Base-by-base conservation (phyloP, 1,140 invertebrate genomes). In the Drosophila kepulauana region DNA sequence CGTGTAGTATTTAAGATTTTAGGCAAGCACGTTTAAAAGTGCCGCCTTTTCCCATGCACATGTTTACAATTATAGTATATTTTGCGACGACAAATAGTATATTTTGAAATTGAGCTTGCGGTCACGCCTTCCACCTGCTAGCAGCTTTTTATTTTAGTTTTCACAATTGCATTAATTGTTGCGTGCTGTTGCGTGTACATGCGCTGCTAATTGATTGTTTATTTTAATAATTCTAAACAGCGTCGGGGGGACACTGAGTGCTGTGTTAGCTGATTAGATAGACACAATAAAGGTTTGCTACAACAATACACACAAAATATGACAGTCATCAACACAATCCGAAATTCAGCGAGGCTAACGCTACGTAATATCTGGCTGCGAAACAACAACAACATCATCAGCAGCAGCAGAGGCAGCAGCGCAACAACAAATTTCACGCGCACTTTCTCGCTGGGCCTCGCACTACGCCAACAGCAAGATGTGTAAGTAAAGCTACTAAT, bases 371-470 rank as follows among this genome's bases (percentile, higher is more conserved):
- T 38, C 13, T 76, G 54, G 43, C 16, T 76, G 1, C 58, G 59
- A 66, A 63, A 64, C 20, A 68, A 3, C 41, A 33, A 5, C 8
- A 61, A 16, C 59, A 41, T 13, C 10, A 10, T 0, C 16, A 57
- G 20, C 59, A 41, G 10, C 10, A 10, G 1, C 16, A 57, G 20
- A 4, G 0, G 57, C 51, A 68, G 46, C 43, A 54, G 46, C 33
- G 41, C 35, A 67, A 43, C 78, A 7, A 8, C 70, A 48, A 89
- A 76, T 65, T 51, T 56, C 25, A 51, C 66, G 64, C 85, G 85
- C 63, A 81, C 86, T 90, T 89, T 89, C 85, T 90, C 86, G 69
- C 49, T 81, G 48, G 78, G 85, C 28, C 45, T 81, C 51, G 71
- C 81, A 45, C 51, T 79, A 28, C 63, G 79, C 30, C 69, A 84